These are phyloP conservation scores for Nomada ruficornis DNA, from an alignment of 2,888 invertebrate genomes.

Conservation along the genomic window DNA sequence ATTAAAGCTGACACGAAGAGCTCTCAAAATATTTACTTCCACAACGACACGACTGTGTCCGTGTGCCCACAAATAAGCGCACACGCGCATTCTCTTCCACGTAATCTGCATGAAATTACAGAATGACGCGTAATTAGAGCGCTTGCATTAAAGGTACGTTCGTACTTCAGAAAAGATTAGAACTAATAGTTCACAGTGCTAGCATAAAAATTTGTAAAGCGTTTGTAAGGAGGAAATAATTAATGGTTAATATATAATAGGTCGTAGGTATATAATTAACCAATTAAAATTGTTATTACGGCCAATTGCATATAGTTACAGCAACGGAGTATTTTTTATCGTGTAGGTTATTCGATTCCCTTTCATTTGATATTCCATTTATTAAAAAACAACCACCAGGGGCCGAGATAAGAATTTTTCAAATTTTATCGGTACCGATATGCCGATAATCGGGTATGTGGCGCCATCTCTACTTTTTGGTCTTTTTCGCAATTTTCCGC, in stretches of 20 bases:
- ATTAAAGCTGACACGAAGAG: conserved; percentile 49
- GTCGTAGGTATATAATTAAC: no score
- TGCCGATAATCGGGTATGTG: no score
- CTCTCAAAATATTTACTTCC: conserved; percentile 43
- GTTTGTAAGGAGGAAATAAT: not conserved
- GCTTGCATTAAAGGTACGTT: conserved; percentile 23
- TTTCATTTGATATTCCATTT: no score
- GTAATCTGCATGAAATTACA: conserved; percentile 66
- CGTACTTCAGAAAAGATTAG: not conserved
- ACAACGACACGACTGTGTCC: not conserved
- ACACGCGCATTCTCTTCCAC: conserved; percentile 6
- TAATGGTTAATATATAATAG: not conserved
- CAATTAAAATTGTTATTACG: no score
- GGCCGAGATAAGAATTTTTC: no score
- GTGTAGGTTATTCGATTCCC: no score
- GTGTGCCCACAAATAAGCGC: conserved; percentile 36
- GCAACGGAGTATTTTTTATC: no score
- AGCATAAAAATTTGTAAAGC: conserved; percentile 1
- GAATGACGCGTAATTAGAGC: conserved; percentile 60
- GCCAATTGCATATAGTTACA: no score
- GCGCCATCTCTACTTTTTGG: no score
- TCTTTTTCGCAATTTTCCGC: no score
- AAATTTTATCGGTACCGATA: no score
- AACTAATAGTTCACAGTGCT: not conserved
- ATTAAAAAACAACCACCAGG: no score